These are phyloP conservation scores for Oncopodura yosiiana DNA, from an alignment of 1,140 invertebrate genomes.

Conservation along the genomic window DNA sequence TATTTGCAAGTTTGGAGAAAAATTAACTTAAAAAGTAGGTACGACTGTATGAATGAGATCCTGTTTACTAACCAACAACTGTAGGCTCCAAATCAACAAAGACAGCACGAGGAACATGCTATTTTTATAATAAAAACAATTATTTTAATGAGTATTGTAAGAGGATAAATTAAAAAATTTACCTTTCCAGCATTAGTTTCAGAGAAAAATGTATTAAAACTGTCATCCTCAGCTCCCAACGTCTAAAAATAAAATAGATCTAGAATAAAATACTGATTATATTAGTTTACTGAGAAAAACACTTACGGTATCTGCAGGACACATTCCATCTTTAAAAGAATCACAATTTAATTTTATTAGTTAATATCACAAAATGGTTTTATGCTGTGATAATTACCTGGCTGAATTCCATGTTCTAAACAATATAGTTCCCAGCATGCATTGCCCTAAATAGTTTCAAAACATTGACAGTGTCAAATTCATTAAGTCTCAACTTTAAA, in stretches of 20 bases:
- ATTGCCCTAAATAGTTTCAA: slow-evolving; percentile 63
- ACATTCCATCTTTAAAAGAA: slow-evolving; percentile 72
- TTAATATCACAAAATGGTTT: too few species aligned
- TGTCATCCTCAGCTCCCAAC: slow-evolving; percentile 49
- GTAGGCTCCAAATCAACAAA: slow-evolving; percentile 52
- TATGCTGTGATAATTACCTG: neutral
- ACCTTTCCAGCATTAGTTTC: slow-evolving; percentile 47
- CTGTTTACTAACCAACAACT: slow-evolving; percentile 45
- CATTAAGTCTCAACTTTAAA: too few species aligned
- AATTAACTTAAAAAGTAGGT: too few species aligned
- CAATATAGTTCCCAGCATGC: slow-evolving; percentile 80
- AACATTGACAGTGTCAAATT: slow-evolving; percentile 77
- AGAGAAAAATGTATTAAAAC: slow-evolving; percentile 49
- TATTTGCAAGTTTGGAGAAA: too few species aligned
- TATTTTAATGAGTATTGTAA: too few species aligned
- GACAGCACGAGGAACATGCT: slow-evolving; percentile 46
- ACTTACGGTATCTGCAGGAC: slow-evolving; percentile 58
- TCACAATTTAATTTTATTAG: too few species aligned
- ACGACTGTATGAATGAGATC: too few species aligned
- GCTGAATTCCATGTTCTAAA: slow-evolving; percentile 76
- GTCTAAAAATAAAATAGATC: slow-evolving; percentile 40
- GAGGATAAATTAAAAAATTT: too few species aligned
- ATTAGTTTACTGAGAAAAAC: slow-evolving; percentile 45
- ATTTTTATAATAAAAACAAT: too few species aligned
- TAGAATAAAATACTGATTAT: neutral